These are phyloP conservation scores for Melanchra persicariae DNA, from an alignment of 2,888 invertebrate species.

Conservation along the genomic window DNA sequence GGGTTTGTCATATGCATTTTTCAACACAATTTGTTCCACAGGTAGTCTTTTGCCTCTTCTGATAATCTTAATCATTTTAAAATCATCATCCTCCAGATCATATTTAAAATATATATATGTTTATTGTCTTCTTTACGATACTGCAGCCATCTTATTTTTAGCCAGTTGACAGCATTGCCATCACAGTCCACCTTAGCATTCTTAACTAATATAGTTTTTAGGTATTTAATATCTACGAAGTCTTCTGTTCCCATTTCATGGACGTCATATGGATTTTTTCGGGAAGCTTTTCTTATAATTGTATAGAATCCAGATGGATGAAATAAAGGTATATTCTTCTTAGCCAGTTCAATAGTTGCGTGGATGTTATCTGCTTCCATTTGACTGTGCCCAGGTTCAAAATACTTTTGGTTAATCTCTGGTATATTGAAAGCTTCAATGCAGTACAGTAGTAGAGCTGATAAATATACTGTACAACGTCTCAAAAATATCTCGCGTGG, in stretches of 20 bases:
- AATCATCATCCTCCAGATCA: slow-evolving; percentile 37
- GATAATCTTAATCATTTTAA: slow-evolving; percentile 45
- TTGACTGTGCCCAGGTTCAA: slow-evolving; percentile 49
- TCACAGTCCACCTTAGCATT: slow-evolving; percentile 43
- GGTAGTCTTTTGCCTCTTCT: slow-evolving; percentile 43
- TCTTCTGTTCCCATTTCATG: slow-evolving; percentile 45
- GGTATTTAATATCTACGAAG: slow-evolving; percentile 14
- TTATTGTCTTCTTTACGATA: slow-evolving; percentile 34
- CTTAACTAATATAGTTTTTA: slow-evolving; percentile 35
- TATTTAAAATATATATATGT: slow-evolving; percentile 42
- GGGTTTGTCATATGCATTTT: slow-evolving; percentile 37
- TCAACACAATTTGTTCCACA: slow-evolving; percentile 31
- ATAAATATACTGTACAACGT: too few relatives aligned
- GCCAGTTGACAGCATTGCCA: slow-evolving; percentile 43
- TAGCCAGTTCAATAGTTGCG: slow-evolving; percentile 47
- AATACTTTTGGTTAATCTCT: slow-evolving; percentile 55
- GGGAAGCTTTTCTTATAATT: slow-evolving; percentile 42
- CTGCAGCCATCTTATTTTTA: slow-evolving; percentile 42
- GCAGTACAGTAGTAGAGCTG: slow-evolving; percentile 48
- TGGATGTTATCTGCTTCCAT: slow-evolving; percentile 53
- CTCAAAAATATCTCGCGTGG: too few relatives aligned
- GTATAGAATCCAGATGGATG: slow-evolving; percentile 36
- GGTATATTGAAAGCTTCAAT: slow-evolving; percentile 43
- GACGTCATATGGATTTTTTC: slow-evolving; percentile 39
- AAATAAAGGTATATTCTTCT: slow-evolving; percentile 50